These are phyloP conservation scores for Sitta europaea DNA, from an alignment of 2,113 vertebrate genomes.

Conservation along the genomic window DNA sequence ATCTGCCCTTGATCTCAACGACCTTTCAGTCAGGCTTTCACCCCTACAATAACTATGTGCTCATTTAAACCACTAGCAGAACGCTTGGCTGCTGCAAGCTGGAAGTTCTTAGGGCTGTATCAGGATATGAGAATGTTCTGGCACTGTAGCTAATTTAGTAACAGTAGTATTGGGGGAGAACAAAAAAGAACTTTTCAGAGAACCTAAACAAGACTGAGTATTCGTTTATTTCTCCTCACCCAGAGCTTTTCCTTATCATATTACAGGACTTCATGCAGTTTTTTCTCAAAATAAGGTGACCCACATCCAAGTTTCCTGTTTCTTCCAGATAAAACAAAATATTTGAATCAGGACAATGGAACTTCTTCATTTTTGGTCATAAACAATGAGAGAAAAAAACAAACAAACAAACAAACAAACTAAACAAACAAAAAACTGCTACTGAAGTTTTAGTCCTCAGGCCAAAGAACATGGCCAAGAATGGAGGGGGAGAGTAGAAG, in stretches of 20 bases:
- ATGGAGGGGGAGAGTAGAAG: not conserved
- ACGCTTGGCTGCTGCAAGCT: not conserved
- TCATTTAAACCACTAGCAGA: not conserved
- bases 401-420: accelerated
- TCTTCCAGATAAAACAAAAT: not conserved
- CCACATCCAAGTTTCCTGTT: not conserved
- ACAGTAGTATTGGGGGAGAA: not conserved
- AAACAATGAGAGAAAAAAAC: not conserved
- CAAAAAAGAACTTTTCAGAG: not conserved
- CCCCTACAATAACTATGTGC: not conserved
- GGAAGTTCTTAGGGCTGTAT: not conserved
- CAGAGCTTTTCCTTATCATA: not conserved
- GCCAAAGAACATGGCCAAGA: not conserved
- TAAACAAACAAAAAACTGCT: not conserved
- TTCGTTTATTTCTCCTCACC: not conserved
- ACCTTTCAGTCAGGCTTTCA: not conserved
- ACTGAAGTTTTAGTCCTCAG: not conserved
- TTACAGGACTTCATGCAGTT: not conserved
- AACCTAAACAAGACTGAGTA: not conserved
- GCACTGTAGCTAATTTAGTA: not conserved
- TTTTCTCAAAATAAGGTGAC: not conserved
- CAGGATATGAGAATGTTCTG: not conserved
- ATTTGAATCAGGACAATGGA: not conserved
- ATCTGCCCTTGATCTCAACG: not conserved
- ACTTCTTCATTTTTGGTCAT: not conserved